These are phyloP conservation scores for Campylomormyrus numenius DNA, from an alignment of 2,113 vertebrate genomes.

Conservation along the genomic window DNA sequence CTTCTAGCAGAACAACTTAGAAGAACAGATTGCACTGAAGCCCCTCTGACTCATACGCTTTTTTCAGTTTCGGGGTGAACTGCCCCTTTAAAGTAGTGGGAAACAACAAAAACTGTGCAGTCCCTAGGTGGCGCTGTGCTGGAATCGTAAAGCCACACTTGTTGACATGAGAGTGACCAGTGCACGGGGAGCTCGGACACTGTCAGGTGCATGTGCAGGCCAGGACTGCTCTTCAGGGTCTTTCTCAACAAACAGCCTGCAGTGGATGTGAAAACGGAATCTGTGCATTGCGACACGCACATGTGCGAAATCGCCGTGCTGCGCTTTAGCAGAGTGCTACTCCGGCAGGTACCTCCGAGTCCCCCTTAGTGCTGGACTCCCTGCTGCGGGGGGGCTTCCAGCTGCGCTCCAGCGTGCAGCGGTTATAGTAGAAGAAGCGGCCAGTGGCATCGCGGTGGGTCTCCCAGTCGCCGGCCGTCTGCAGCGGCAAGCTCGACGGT, in stretches of 20 bases:
- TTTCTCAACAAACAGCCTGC: background rate
- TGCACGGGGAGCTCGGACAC: too few species aligned
- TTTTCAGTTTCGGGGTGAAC: background rate
- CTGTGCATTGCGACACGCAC: background rate
- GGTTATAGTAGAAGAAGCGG: constrained; percentile 85
- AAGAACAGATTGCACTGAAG: background rate
- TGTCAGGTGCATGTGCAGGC: background rate
- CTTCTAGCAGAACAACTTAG: background rate
- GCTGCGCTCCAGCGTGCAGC: constrained; percentile 79
- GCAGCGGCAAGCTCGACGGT: constrained; percentile 70
- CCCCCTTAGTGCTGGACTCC: constrained; percentile 63
- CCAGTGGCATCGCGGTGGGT: constrained; percentile 80
- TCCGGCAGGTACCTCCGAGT: constrained; percentile 68
- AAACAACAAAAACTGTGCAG: background rate
- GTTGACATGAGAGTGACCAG: too few species aligned
- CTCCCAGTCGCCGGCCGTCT: constrained; percentile 82
- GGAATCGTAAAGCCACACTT: background rate
- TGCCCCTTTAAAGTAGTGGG: background rate
- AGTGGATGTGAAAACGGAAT: background rate
- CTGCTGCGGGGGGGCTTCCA: constrained; percentile 87
- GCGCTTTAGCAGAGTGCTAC: background rate
- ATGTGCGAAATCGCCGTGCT: background rate
- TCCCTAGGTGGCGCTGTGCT: constrained; percentile 42
- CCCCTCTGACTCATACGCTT: background rate
- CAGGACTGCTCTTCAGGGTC: background rate